Percentiles rank a stretch among this genome's conserved stretches.
These are phyloP conservation scores for Lingula anatina DNA, from an alignment of 2,888 invertebrate species.

Conservation along the genomic window DNA sequence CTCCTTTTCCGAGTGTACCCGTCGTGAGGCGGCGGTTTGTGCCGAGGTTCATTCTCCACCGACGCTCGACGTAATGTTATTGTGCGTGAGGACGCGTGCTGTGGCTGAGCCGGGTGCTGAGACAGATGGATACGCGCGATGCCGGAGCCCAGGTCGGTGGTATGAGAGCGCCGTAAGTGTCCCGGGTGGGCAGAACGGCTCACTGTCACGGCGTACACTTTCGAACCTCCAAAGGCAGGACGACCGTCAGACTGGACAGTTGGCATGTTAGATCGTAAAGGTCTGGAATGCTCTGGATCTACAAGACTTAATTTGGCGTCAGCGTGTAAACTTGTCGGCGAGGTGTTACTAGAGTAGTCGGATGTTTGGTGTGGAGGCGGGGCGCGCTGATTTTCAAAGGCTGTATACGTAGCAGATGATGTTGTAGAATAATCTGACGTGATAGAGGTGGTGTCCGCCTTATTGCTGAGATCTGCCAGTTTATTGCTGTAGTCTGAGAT, in stretches of 20 bases:
- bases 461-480: background rate
- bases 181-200: too few relatives aligned
- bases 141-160: background rate
- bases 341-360: conserved; percentile 9
- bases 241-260: background rate
- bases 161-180: background rate
- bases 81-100: background rate
- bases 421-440: conserved; percentile 19
- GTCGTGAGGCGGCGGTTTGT: too few relatives aligned
- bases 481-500: conserved; percentile 3
- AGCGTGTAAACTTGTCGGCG: conserved; percentile 3
- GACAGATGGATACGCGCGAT: background rate
- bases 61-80: background rate
- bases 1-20: background rate
- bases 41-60: background rate
- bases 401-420: conserved; percentile 9
- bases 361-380: conserved; percentile 4
- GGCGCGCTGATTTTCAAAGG: background rate
- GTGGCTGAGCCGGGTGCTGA: background rate
- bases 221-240: background rate
- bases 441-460: conserved; percentile 8
- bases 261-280: background rate
- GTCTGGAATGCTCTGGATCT: background rate
- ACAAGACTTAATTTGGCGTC: background rate
- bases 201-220: background rate